phyloP scores from a whole-genome alignment of 2,113 vertebrate species.

The Aegypius monachus region DNA sequence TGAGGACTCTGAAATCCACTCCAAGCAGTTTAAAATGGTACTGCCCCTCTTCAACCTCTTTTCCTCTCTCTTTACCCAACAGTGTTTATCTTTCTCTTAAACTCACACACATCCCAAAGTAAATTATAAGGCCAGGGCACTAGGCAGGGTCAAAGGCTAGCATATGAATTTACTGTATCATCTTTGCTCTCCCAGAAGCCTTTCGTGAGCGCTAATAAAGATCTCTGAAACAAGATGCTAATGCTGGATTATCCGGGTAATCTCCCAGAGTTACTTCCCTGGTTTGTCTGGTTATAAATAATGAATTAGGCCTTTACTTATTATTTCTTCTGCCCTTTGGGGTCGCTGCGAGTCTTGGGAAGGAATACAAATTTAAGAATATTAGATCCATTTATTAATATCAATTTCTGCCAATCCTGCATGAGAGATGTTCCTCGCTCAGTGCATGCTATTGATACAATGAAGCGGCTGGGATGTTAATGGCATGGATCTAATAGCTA shows the following conservation, averaged over 20 bases:
- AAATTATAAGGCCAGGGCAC: background rate
- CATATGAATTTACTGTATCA: background rate
- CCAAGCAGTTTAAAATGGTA: background rate
- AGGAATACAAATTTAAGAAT: constrained; percentile 66
- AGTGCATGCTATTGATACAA: background rate
- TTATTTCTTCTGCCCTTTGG: constrained; percentile 64
- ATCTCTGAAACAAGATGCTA: constrained; percentile 44
- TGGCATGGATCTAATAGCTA: constrained; percentile 35
- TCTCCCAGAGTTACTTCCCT: constrained; percentile 37
- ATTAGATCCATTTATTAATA: constrained; percentile 60
- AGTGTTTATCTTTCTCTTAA: background rate
- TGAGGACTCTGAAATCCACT: background rate
- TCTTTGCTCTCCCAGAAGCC: background rate
- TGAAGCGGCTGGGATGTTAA: background rate
- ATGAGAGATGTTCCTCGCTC: background rate
- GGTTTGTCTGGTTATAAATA: constrained; percentile 59
- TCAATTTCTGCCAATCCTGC: constrained; percentile 40
- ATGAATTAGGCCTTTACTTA: constrained; percentile 64
- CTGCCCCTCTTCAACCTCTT: background rate
- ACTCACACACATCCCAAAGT: background rate
- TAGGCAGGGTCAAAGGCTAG: constrained; percentile 32
- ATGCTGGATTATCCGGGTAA: constrained; percentile 60
- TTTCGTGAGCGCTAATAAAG: constrained; percentile 53
- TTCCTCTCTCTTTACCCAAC: background rate
- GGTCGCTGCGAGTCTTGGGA: constrained; percentile 6